Evolutionary conservation across 2,797 vertebrate genomes (phyloP).

Genomic region (Enteromius trimaculatus): DNA sequence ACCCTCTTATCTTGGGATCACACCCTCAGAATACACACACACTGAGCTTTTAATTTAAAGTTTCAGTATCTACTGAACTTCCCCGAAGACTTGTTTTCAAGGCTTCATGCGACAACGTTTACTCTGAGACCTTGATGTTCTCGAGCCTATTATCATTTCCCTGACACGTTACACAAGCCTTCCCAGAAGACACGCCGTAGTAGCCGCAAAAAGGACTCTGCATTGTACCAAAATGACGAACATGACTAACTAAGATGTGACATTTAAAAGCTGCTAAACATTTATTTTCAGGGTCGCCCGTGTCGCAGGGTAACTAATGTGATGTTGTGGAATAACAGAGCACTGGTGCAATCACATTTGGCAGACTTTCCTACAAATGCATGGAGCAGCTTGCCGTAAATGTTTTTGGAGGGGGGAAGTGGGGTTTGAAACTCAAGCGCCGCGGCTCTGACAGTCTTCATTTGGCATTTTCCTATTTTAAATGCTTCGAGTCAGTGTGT

Average conservation of each 20-base stretch:
- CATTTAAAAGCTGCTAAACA: slow-evolving; percentile 36
- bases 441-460: slow-evolving; percentile 15
- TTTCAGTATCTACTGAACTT: slow-evolving; percentile 33
- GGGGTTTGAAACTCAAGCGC: slow-evolving; percentile 8
- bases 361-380: slow-evolving; percentile 13
- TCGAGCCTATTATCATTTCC: slow-evolving; percentile 33
- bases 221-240: neutral
- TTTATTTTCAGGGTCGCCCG: slow-evolving; percentile 23
- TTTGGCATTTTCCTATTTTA: slow-evolving; percentile 22
- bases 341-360: slow-evolving; percentile 17
- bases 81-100: slow-evolving; percentile 34
- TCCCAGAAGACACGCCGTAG: slow-evolving; percentile 4
- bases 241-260: slow-evolving; percentile 33
- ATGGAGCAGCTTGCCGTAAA: slow-evolving; percentile 23
- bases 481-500: slow-evolving; percentile 32
- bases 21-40: slow-evolving; percentile 5
- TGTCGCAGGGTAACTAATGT: slow-evolving; percentile 10
- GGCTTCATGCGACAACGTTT: neutral
- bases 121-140: slow-evolving; percentile 21
- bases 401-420: neutral
- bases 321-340: slow-evolving; percentile 1
- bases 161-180: slow-evolving; percentile 14
- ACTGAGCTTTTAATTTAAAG: slow-evolving; percentile 30
- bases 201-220: slow-evolving; percentile 6
- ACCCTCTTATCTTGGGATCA: slow-evolving; percentile 21